Percentiles rank a stretch among this genome's conserved stretches.
Evolutionary conservation across 2,797 vertebrate species (phyloP).

Genomic region (Labeo calbasu): DNA sequence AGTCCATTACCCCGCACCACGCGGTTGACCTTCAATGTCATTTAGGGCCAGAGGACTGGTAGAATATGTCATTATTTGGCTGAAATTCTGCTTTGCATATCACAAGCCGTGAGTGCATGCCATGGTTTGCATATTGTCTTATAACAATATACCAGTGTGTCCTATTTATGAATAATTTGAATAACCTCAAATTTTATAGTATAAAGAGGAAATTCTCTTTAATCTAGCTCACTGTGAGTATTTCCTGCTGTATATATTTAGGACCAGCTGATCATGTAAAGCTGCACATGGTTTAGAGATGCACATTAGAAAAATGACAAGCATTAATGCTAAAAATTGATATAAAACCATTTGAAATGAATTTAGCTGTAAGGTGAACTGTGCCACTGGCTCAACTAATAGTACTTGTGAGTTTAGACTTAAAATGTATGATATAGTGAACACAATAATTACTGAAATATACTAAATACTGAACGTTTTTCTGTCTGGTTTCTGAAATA

Average conservation of each 20-base stretch:
- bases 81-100: slow-evolving; percentile 20
- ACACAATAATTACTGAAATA: no score
- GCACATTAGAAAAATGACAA: neutral
- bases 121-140: neutral
- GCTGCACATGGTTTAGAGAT: neutral
- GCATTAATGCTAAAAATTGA: neutral
- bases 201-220: neutral
- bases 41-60: neutral
- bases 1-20: neutral
- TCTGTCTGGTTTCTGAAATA: neutral
- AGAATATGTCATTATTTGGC: neutral
- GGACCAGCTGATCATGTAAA: neutral
- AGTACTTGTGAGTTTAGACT: no score
- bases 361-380: no score
- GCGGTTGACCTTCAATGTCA: neutral
- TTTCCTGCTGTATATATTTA: neutral
- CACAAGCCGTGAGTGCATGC: neutral
- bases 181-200: neutral
- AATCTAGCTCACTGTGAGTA: neutral
- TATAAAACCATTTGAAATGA: neutral
- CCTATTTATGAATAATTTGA: neutral
- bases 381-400: no score
- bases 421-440: no score
- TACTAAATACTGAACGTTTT: no score
- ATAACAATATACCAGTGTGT: neutral